Evolutionary conservation across 2,113 vertebrate genomes (phyloP).

Genomic region (Dascyllus trimaculatus): DNA sequence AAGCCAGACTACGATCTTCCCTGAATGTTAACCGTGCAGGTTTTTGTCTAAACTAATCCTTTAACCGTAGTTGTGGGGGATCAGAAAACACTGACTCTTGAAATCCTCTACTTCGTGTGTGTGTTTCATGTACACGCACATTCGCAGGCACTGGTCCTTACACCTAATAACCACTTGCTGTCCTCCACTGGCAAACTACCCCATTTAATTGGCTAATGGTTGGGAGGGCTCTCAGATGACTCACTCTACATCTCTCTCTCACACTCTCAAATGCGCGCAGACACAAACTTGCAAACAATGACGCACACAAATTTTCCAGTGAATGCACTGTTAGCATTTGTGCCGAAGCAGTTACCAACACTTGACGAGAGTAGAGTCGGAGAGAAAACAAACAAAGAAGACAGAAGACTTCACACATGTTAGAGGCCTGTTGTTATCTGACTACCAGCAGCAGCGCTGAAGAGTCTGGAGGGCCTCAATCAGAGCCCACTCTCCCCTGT

Average conservation of each 20-base stretch:
- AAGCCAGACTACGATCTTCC: too few species aligned
- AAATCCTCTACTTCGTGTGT: too few species aligned
- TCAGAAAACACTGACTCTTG: too few species aligned
- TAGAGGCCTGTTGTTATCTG: conserved; percentile 1
- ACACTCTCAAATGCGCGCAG: not conserved
- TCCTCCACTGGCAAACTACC: not conserved
- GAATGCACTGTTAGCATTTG: conserved; percentile 20
- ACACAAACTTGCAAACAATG: conserved; percentile 23
- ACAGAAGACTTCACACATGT: conserved; percentile 30
- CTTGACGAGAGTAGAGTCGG: conserved; percentile 7
- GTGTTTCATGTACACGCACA: not conserved
- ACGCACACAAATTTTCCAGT: conserved; percentile 10
- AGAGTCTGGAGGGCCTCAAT: conserved; percentile 38
- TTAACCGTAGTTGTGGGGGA: too few species aligned
- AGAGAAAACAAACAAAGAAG: conserved; percentile 10
- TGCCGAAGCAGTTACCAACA: conserved; percentile 18
- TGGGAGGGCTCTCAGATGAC: conserved; percentile 32
- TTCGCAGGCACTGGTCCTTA: not conserved
- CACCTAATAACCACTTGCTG: not conserved
- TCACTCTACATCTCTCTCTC: conserved; percentile 26
- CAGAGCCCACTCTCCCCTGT: conserved; percentile 39
- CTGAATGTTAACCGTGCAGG: too few species aligned
- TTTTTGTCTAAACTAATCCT: too few species aligned
- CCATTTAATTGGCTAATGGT: conserved; percentile 46
- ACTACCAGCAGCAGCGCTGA: conserved; percentile 28